A percentile compares a stretch with the other conserved stretches of the same genome.
Evolutionary conservation across 1,140 invertebrate species (phyloP).

Genomic region (Bombus huntii): DNA sequence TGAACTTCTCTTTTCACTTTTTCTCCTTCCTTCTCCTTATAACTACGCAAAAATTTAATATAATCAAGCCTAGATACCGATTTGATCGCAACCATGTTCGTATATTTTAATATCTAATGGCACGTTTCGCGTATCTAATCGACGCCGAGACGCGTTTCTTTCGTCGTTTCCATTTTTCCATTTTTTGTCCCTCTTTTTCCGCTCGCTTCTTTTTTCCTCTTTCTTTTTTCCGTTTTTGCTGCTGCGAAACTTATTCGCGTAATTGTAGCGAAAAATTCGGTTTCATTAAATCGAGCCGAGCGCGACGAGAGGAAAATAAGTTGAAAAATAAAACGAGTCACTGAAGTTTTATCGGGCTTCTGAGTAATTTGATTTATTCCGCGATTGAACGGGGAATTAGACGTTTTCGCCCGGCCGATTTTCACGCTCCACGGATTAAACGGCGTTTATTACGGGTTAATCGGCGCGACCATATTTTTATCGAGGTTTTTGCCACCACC

Average conservation of each 20-base stretch:
- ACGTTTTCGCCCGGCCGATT: constrained; percentile 20
- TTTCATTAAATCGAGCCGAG: background rate
- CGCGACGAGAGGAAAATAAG: background rate
- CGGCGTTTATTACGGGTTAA: constrained; percentile 21
- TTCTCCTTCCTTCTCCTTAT: background rate
- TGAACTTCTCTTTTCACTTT: background rate
- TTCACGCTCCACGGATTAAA: constrained; percentile 40
- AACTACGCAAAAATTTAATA: background rate
- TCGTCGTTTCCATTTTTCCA: no score
- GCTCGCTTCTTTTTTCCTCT: background rate
- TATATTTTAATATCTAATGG: background rate
- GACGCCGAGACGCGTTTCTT: background rate
- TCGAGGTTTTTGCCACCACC: background rate
- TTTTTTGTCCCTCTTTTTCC: no score
- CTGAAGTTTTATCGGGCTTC: background rate
- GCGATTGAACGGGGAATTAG: constrained; percentile 11
- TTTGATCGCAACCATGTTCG: background rate
- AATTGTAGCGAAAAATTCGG: background rate
- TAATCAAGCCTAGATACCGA: background rate
- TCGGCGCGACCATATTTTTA: constrained; percentile 1
- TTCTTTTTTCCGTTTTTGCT: background rate
- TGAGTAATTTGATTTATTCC: constrained; percentile 34
- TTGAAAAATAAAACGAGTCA: background rate
- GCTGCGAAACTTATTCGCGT: background rate
- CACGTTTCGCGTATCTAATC: background rate